phyloP scores from a whole-genome alignment of 2,797 vertebrate genomes.

The Pelobates cultripes region DNA sequence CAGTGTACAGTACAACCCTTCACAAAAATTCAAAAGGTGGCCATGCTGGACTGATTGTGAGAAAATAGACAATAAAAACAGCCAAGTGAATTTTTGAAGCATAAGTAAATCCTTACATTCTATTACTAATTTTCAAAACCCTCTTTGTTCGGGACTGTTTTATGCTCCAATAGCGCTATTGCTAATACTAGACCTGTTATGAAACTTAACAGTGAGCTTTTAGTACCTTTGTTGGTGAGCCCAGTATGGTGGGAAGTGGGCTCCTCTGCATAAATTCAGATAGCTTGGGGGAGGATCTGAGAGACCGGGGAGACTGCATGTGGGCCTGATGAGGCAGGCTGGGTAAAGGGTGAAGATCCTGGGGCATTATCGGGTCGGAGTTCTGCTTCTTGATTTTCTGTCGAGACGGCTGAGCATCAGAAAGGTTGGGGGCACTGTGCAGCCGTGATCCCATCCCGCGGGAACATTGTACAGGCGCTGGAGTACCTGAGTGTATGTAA shows the following conservation, averaged over 20 bases:
- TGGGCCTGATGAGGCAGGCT: slow-evolving; percentile 68
- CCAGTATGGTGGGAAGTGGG: slow-evolving; percentile 92
- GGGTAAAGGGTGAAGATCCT: slow-evolving; percentile 60
- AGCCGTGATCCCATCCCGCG: slow-evolving; percentile 88
- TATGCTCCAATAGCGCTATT: too few species aligned
- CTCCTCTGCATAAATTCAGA: slow-evolving; percentile 94
- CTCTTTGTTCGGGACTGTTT: too few species aligned
- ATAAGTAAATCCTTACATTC: too few species aligned
- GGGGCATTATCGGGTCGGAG: slow-evolving; percentile 82
- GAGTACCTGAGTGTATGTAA: slow-evolving; percentile 60
- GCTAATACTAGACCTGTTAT: too few species aligned
- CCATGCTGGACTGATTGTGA: too few species aligned
- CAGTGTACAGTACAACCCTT: too few species aligned
- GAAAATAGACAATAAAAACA: too few species aligned
- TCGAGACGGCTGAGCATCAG: slow-evolving; percentile 72
- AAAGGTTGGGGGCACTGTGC: slow-evolving; percentile 83
- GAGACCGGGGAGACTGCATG: slow-evolving; percentile 78
- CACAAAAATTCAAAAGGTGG: too few species aligned
- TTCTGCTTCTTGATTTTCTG: slow-evolving; percentile 94
- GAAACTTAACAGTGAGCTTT: too few species aligned
- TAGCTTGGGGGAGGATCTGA: slow-evolving; percentile 90
- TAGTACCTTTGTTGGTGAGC: slow-evolving; percentile 89
- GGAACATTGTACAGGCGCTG: slow-evolving; percentile 65
- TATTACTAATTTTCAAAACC: too few species aligned
- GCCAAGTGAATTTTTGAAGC: too few species aligned